Evolutionary conservation across 1,140 invertebrate species (phyloP), one percentile per base, ranked within the genome.

Genomic region (Zaprionus taronus): DNA sequence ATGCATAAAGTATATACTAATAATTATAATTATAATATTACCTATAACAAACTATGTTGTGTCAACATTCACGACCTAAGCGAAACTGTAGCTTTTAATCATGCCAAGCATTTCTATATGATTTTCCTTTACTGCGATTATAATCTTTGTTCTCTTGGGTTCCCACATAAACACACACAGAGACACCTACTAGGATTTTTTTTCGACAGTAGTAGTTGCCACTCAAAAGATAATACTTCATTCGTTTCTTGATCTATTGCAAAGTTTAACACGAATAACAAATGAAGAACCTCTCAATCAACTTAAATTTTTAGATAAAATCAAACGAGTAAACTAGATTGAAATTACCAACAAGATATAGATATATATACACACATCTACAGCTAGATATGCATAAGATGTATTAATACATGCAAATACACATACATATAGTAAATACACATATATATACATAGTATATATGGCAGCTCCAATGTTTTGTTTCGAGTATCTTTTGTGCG

Each of bases 101-200:
- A 87, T 87, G 84, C 84, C 81, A 89, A 87, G 81, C 81, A 87
- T 87, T 89, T 89, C 83, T 47, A 53, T 82, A 84, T 89, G 38
- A 71, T 63, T 80, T 85, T 4, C 63, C 14, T 63, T 72, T 64
- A 38, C 17, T 55, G 81, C 64, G 17, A 38, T 75, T 61, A 60
- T 55, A 65, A 49, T 58, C 49, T 76, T 78, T 49, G 26, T 69
- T 49, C 60, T 49, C 47, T 71, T 80, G 61, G 78, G 72, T 80
- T 77, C 22, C 58, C 55, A 38, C 51, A 66, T 36, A 57, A 24
- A 58, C 49, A 61, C 53, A 64, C 17, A 68, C 24, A 80, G 55
- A 47, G 61, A 49, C 63, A 56, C 15, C 28, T 62, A 36, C 26
- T 26, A 44, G 28, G 49, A n/a, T 47, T 44, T 62, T 36, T 6